phyloP scores from a whole-genome alignment of 1,140 invertebrate genomes.

The Lepidostoma basale region DNA sequence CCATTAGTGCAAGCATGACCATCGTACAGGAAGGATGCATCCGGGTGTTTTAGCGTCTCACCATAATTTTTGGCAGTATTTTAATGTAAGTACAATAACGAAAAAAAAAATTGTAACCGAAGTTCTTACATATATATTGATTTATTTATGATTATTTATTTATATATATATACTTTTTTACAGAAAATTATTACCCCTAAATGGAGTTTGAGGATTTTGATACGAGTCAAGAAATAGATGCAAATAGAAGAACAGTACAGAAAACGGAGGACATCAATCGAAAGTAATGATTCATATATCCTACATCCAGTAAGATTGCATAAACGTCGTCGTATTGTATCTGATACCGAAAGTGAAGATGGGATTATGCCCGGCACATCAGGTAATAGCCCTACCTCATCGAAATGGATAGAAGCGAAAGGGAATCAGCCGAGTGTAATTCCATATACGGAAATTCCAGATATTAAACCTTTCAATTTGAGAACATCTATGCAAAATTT shows the following conservation, averaged over 20 bases:
- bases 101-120: too few species aligned
- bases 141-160: too few species aligned
- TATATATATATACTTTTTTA: background rate
- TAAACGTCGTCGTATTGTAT: slow-evolving; percentile 12
- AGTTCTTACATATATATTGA: too few species aligned
- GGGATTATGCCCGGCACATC: background rate
- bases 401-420: slow-evolving; percentile 25
- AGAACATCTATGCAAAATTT: slow-evolving; percentile 14
- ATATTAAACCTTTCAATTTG: slow-evolving; percentile 11
- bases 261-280: slow-evolving; percentile 8
- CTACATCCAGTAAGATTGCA: background rate
- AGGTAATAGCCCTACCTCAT: slow-evolving; percentile 2
- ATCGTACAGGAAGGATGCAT: too few species aligned
- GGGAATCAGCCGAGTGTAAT: slow-evolving; percentile 16
- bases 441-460: slow-evolving; percentile 19
- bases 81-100: too few species aligned
- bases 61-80: too few species aligned
- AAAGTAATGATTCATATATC: slow-evolving; percentile 5
- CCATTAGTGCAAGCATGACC: background rate
- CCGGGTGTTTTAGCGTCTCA: too few species aligned
- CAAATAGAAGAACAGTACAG: background rate
- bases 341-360: slow-evolving; percentile 22
- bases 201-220: background rate
- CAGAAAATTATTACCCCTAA: background rate
- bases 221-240: background rate